These are phyloP conservation scores for Poeciliopsis turneri DNA, from an alignment of 2,797 vertebrate genomes.

Conservation along the genomic window DNA sequence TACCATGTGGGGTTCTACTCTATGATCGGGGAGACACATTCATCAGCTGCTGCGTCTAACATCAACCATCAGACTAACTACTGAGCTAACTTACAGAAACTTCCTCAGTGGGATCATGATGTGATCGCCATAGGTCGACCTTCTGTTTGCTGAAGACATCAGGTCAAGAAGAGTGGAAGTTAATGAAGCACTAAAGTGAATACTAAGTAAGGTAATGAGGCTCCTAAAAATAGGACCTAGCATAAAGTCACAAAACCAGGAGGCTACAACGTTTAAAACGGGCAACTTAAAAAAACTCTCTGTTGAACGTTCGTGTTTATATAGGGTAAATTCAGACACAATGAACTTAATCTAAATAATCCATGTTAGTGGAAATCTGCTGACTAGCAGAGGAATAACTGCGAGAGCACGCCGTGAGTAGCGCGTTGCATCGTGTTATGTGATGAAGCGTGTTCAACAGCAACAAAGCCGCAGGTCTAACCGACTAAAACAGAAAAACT, in stretches of 20 bases:
- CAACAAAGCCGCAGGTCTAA: background rate
- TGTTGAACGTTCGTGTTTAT: background rate
- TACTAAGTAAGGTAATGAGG: conserved; percentile 40
- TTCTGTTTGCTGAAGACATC: conserved; percentile 72
- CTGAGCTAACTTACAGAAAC: conserved; percentile 70
- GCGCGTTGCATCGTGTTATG: conserved; percentile 42
- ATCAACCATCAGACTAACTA: conserved; percentile 44
- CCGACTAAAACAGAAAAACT: fast-evolving
- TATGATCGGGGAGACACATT: conserved; percentile 29
- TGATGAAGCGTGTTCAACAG: conserved; percentile 10
- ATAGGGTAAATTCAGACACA: background rate
- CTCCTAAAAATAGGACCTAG: background rate
- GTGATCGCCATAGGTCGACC: conserved; percentile 68
- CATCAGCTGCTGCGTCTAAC: conserved; percentile 13
- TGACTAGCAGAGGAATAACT: conserved; percentile 15
- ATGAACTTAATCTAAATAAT: background rate
- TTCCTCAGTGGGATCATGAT: conserved; percentile 68
- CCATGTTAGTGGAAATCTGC: background rate
- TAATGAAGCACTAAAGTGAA: conserved; percentile 47
- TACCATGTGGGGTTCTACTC: conserved; percentile 46
- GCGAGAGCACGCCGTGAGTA: conserved; percentile 49
- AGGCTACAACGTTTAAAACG: background rate
- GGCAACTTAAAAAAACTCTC: background rate
- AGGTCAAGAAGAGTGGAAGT: conserved; percentile 59
- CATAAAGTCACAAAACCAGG: background rate